These are phyloP conservation scores for Sesia bembeciformis DNA, from an alignment of 2,888 invertebrate genomes.

Conservation along the genomic window DNA sequence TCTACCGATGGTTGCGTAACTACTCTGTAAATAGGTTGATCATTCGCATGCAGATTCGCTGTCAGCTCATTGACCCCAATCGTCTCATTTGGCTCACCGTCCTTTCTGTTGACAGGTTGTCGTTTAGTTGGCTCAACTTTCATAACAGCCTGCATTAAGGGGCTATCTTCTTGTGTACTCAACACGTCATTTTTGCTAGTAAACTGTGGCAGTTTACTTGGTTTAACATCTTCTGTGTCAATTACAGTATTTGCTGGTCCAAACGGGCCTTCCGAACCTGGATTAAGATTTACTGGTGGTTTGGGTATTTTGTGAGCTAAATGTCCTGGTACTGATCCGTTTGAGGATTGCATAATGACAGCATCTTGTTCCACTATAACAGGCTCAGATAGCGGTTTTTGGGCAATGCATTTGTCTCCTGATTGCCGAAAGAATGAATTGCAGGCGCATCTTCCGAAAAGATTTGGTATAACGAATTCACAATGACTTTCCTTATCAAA, in stretches of 20 bases:
- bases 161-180: conserved; percentile 55
- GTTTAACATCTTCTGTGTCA: conserved; percentile 37
- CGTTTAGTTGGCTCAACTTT: conserved; percentile 54
- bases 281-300: conserved; percentile 22
- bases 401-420: conserved; percentile 77
- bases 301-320: conserved; percentile 27
- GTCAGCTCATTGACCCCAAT: conserved; percentile 57
- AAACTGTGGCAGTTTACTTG: conserved; percentile 47
- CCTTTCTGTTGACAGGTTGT: conserved; percentile 47
- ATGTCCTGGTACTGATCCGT: conserved; percentile 19
- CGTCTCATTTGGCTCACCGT: conserved; percentile 54
- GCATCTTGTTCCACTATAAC: conserved; percentile 54
- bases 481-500: conserved; percentile 90
- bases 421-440: conserved; percentile 78
- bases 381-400: conserved; percentile 44
- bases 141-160: conserved; percentile 56
- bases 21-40: conserved; percentile 64
- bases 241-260: conserved; percentile 26
- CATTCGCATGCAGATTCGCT: conserved; percentile 62
- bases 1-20: conserved; percentile 61
- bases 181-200: conserved; percentile 52
- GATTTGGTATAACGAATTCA: conserved; percentile 90
- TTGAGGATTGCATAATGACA: conserved; percentile 21
- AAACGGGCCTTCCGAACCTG: conserved; percentile 26
- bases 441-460: conserved; percentile 92